A percentile compares a stretch with the other conserved stretches of the same genome.
These are phyloP conservation scores for Melanostigma gelatinosum DNA, from an alignment of 2,113 vertebrate genomes.

Conservation along the genomic window DNA sequence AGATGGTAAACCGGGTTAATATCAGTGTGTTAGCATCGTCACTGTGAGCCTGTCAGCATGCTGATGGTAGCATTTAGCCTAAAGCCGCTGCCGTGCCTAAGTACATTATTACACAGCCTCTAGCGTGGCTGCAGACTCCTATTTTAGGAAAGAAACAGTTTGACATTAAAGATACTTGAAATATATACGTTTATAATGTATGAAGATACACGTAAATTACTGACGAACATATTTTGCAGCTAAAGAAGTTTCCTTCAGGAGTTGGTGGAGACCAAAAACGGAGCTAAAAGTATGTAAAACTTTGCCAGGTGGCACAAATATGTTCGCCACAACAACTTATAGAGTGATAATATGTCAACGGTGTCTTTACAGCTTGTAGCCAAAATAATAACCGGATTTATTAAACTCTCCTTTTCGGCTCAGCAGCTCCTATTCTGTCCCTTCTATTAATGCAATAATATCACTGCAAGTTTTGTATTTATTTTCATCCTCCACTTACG, in stretches of 20 bases:
- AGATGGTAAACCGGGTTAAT: constrained; percentile 4
- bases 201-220: background rate
- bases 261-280: background rate
- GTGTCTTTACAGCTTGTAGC: background rate
- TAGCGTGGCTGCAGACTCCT: background rate
- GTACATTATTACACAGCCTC: background rate
- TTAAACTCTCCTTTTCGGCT: background rate
- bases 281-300: background rate
- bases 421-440: background rate
- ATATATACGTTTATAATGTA: background rate
- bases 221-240: background rate
- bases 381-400: background rate
- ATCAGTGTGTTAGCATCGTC: background rate
- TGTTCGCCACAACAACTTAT: background rate
- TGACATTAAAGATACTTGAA: background rate
- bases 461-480: background rate
- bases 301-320: background rate
- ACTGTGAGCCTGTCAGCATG: background rate
- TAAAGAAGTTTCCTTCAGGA: background rate
- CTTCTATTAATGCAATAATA: background rate
- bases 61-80: constrained; percentile 5
- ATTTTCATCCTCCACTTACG: background rate
- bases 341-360: background rate
- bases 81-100: background rate
- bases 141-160: background rate